Conservation (phyloP, 2,113 vertebrate genomes). For the Rhinichthys klamathensis region DNA sequence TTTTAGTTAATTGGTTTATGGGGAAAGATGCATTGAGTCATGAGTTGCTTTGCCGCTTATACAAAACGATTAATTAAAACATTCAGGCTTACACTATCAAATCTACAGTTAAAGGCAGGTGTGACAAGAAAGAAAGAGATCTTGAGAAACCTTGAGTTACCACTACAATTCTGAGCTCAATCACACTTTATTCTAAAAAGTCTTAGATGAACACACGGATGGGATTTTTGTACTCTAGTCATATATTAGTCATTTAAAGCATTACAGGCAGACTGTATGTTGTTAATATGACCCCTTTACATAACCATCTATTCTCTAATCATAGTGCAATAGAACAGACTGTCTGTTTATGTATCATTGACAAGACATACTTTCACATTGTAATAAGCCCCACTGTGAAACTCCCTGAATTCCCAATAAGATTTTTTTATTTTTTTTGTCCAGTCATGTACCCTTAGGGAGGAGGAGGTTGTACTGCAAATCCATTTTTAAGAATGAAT, state of each 20-base stretch:
- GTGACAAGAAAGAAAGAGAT: conserved; percentile 3
- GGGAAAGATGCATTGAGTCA: conserved; percentile 16
- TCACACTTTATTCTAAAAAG: neutral
- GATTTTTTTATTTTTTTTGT: neutral
- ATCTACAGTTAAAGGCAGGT: conserved; percentile 1
- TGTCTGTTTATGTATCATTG: neutral
- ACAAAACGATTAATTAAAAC: conserved; percentile 38
- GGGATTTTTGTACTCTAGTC: neutral
- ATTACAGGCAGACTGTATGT: neutral
- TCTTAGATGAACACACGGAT: too few species aligned
- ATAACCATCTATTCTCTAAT: conserved; percentile 5
- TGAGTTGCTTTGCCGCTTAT: conserved; percentile 27
- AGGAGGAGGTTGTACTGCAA: neutral
- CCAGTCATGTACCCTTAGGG: conserved; percentile 41
- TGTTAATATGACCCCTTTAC: neutral
- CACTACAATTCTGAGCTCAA: neutral
- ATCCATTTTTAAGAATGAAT: conserved; percentile 45
- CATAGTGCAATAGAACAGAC: neutral
- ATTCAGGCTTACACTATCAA: conserved; percentile 5
- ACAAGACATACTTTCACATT: neutral
- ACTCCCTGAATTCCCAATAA: conserved; percentile 6
- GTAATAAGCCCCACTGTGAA: neutral
- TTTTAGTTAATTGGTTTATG: conserved; percentile 42
- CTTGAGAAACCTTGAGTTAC: conserved; percentile 12
- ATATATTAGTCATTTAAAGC: neutral